A percentile compares a stretch with the other conserved stretches of the same genome.
Conservation (phyloP, 2,113 vertebrate genomes). For the Turnix velox region DNA sequence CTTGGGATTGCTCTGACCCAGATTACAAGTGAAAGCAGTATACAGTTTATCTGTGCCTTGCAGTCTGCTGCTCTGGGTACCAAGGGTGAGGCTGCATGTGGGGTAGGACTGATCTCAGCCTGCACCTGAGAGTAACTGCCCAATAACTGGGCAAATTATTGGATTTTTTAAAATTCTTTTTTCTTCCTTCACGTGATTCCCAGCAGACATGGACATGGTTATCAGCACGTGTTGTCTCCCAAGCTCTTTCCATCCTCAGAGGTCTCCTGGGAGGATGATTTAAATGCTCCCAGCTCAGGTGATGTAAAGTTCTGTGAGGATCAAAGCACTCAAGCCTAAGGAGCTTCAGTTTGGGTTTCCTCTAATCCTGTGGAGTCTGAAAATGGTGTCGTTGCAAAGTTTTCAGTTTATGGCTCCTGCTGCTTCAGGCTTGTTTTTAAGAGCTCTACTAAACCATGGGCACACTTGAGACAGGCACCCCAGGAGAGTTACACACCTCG, state of each 20-base stretch:
- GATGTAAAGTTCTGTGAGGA: neutral
- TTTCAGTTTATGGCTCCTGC: neutral
- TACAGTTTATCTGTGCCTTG: neutral
- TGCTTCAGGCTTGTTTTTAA: neutral
- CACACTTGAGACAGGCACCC: neutral
- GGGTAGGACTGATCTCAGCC: neutral
- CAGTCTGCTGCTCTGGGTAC: neutral
- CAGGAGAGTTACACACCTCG: neutral
- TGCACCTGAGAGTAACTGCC: neutral
- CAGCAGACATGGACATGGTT: neutral
- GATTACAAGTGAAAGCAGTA: rapidly evolving
- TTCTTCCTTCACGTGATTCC: neutral
- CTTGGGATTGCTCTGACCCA: too few relatives aligned
- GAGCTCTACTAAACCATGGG: neutral
- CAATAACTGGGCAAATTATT: neutral
- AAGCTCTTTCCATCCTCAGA: neutral
- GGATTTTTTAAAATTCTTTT: neutral
- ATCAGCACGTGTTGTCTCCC: neutral
- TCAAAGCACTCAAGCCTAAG: neutral
- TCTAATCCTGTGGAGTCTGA: neutral
- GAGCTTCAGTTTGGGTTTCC: neutral
- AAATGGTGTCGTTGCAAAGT: neutral
- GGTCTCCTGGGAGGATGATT: neutral
- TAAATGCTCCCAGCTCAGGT: neutral
- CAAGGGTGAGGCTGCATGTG: neutral